phyloP scores from a whole-genome alignment of 2,888 invertebrate genomes.

The Coleophora flavipennella region DNA sequence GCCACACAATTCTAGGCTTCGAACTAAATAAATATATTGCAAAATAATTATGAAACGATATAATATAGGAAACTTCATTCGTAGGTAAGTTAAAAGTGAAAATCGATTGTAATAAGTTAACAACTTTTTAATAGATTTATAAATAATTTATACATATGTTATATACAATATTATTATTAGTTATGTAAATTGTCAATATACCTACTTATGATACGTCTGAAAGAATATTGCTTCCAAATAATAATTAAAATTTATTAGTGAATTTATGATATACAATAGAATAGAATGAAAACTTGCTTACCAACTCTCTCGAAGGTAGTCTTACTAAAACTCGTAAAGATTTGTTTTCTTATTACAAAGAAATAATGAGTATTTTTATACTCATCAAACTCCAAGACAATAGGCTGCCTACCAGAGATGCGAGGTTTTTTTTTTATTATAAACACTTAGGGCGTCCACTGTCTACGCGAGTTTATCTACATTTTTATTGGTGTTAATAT shows the following conservation, averaged over 20 bases:
- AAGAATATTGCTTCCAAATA: constrained; percentile 65
- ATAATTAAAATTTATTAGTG: constrained; percentile 41
- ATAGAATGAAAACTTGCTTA: constrained; percentile 16
- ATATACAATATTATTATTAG: constrained; percentile 55
- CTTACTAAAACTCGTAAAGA: constrained; percentile 6
- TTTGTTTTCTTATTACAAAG: too few species aligned
- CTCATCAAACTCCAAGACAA: constrained; percentile 28
- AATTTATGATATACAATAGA: constrained; percentile 36
- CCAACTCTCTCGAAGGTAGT: constrained; percentile 31
- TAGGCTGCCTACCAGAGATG: constrained; percentile 29
- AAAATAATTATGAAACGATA: neutral
- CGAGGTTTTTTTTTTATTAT: constrained; percentile 9
- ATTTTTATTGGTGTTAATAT: too few species aligned
- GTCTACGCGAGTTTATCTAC: constrained; percentile 11
- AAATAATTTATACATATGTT: constrained; percentile 65
- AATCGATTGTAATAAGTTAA: constrained; percentile 58
- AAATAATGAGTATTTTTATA: constrained; percentile 29
- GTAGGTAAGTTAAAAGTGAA: too few species aligned
- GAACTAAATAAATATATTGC: neutral
- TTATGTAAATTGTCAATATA: constrained; percentile 43
- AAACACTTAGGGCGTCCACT: too few species aligned
- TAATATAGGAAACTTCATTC: neutral
- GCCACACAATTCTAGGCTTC: too few species aligned
- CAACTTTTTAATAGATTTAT: constrained; percentile 41
- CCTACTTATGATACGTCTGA: constrained; percentile 55